A percentile compares a stretch with the other conserved stretches of the same genome.
These are phyloP conservation scores for Trichoplusia ni DNA, from an alignment of 1,140 invertebrate genomes.

Conservation along the genomic window DNA sequence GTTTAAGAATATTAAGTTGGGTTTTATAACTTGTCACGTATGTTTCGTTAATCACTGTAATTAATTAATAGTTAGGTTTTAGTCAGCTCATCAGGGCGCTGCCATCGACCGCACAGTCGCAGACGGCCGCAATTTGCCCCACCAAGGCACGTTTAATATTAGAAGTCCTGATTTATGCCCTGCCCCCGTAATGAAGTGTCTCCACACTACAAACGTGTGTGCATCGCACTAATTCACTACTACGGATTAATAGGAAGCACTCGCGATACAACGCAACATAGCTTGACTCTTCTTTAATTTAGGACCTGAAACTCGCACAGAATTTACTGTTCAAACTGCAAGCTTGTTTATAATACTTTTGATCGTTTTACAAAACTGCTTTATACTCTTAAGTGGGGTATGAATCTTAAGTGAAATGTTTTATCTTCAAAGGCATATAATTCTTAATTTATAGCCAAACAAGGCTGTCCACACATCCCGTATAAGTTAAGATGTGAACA, in stretches of 20 bases:
- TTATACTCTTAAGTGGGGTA: slow-evolving; percentile 29
- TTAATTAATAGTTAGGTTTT: slow-evolving; percentile 22
- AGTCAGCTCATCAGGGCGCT: slow-evolving; percentile 15
- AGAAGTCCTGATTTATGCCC: slow-evolving; percentile 82
- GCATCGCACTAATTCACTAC: slow-evolving; percentile 76
- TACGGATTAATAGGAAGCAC: slow-evolving; percentile 61
- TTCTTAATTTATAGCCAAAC: slow-evolving; percentile 61
- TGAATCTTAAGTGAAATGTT: slow-evolving; percentile 38
- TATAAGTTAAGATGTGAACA: slow-evolving; percentile 59
- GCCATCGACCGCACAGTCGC: slow-evolving; percentile 46
- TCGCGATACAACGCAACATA: slow-evolving; percentile 44
- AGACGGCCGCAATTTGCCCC: slow-evolving; percentile 74
- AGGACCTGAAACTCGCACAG: neutral
- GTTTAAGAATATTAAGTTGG: too few species aligned
- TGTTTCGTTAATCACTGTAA: neutral
- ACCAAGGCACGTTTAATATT: slow-evolving; percentile 82
- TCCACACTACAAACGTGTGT: slow-evolving; percentile 73
- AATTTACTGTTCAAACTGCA: neutral
- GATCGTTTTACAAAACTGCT: slow-evolving; percentile 28
- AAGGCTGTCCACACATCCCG: slow-evolving; percentile 46
- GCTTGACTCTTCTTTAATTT: slow-evolving; percentile 17
- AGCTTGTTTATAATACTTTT: slow-evolving; percentile 22
- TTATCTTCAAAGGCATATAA: slow-evolving; percentile 56
- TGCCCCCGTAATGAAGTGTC: slow-evolving; percentile 81
- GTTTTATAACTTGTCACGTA: too few species aligned